Evolutionary conservation across 1,140 invertebrate species (phyloP), one percentile per base, ranked within the genome.

Genomic region (Homarus americanus): DNA sequence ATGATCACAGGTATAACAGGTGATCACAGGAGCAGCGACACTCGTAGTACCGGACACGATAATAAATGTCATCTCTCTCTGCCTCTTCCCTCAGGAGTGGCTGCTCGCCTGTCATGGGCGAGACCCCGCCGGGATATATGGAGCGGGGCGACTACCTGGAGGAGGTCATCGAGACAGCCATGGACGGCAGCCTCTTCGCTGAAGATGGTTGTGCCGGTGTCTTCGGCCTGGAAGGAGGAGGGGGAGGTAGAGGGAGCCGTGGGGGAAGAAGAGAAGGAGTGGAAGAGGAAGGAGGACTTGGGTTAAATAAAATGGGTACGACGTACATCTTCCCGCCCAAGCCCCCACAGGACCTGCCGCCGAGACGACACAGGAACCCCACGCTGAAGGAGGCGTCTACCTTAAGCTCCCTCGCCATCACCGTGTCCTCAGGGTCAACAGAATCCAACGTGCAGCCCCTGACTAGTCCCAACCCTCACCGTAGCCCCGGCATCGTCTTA

Each of bases 361-460:
- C 80, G 3, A 75, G 58, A 20, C 28, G 87, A 0, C 49, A 83
- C 12, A 20, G 87, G 4, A 83, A 90, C 28, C 87, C 87, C 0
- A 82, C 66, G 15, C 36, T 90, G 17, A 90, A 83, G 49, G 87
- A 90, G 12, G 82, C 69, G 36, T 36, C 85, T 3, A 69, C 78
- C n/a, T 20, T 32, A 4, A 49, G 84, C 0, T 88, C 86, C 75
- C 40, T 88, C 28, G 87, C 87, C 34, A 90, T 90, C 80, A 90
- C 87, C 15, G 87, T 90, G 69, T 90, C 87, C 20, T 84, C 80
- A 20, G 87, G 80, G 20, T 90, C 87, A 9, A 80, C 83, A 53
- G 87, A 90, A 72, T 90, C 87, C 80, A 84, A 76, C 72, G 87
- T 69, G 32, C 86, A 76, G 15, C 82, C 87, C 34, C 72, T 84